Evolutionary conservation across 2,113 vertebrate genomes (phyloP).

Genomic region (Hemibates koningsi): DNA sequence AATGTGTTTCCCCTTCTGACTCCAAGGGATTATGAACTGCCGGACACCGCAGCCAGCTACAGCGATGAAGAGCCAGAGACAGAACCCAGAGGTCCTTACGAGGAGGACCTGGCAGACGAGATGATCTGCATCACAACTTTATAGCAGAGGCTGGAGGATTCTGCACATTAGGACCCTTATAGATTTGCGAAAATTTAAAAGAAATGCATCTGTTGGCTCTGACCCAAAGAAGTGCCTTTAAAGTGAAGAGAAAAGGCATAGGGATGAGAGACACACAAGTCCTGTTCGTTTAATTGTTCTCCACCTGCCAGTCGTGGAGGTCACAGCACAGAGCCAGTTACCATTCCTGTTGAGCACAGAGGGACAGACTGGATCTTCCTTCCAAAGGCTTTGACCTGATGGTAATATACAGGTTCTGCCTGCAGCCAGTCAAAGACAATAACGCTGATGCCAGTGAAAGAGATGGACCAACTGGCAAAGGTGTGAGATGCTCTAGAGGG

Average conservation of each 20-base stretch:
- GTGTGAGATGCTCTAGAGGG: conserved; percentile 29
- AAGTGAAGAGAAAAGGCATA: conserved; percentile 80
- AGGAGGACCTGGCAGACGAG: conserved; percentile 97
- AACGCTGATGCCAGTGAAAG: conserved; percentile 28
- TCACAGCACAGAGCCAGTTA: conserved; percentile 4
- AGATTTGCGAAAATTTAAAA: conserved; percentile 30
- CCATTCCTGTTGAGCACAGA: conserved; percentile 24
- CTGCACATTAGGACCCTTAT: conserved; percentile 2
- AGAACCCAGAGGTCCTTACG: conserved; percentile 74
- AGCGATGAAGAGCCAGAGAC: conserved; percentile 91
- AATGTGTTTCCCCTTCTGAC: conserved; percentile 77
- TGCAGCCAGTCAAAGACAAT: conserved; percentile 38
- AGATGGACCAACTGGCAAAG: conserved; percentile 50
- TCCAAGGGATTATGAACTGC: conserved; percentile 85
- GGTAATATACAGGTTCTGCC: conserved; percentile 27
- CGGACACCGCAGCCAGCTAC: conserved; percentile 87
- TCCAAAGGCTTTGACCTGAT: conserved; percentile 22
- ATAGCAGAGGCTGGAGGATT: conserved; percentile 77
- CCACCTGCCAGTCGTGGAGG: conserved; percentile 42
- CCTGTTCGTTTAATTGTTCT: conserved; percentile 31
- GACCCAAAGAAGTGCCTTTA: conserved; percentile 92
- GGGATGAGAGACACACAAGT: conserved; percentile 61
- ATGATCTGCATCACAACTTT: conserved; percentile 99
- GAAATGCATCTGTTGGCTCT: conserved; percentile 74
- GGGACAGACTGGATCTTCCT: conserved; percentile 25